phyloP scores from a whole-genome alignment of 2,888 invertebrate species.

The Alloplasta piceator region DNA sequence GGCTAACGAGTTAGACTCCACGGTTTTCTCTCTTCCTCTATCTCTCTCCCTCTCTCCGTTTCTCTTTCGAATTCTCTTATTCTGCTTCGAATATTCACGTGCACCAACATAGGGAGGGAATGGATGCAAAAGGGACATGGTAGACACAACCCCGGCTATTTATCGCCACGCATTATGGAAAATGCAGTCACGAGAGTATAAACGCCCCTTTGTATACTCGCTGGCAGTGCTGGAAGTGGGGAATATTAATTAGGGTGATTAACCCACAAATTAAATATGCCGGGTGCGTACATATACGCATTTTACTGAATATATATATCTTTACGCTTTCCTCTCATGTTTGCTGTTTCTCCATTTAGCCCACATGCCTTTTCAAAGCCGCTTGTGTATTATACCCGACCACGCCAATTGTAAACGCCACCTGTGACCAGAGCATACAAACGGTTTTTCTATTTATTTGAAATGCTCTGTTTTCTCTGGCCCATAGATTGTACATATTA shows the following conservation, averaged over 20 bases:
- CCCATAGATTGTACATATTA: too few relatives aligned
- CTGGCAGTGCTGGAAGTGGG: constrained; percentile 59
- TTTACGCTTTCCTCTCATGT: not conserved
- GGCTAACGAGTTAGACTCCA: constrained; percentile 69
- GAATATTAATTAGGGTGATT: constrained; percentile 79
- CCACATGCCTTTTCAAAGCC: constrained; percentile 3
- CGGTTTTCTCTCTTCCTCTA: constrained; percentile 1
- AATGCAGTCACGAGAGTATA: constrained; percentile 68
- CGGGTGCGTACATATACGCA: constrained; percentile 61
- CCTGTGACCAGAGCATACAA: constrained; percentile 43
- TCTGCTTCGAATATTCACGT: constrained; percentile 50
- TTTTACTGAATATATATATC: constrained; percentile 19
- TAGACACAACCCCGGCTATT: constrained; percentile 67
- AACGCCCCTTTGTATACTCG: constrained; percentile 48
- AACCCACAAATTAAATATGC: constrained; percentile 79
- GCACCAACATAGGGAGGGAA: constrained; percentile 30
- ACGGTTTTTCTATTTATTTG: constrained; percentile 39
- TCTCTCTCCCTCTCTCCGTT: constrained; percentile 19
- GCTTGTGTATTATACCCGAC: constrained; percentile 22
- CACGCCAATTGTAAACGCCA: constrained; percentile 51
- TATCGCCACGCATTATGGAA: constrained; percentile 75
- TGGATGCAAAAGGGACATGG: constrained; percentile 43
- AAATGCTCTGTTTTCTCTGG: constrained; percentile 5
- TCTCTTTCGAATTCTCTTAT: constrained; percentile 50
- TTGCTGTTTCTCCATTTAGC: constrained; percentile 41